phyloP scores from a whole-genome alignment of 1,140 invertebrate species.

The Eumaeus atala region DNA sequence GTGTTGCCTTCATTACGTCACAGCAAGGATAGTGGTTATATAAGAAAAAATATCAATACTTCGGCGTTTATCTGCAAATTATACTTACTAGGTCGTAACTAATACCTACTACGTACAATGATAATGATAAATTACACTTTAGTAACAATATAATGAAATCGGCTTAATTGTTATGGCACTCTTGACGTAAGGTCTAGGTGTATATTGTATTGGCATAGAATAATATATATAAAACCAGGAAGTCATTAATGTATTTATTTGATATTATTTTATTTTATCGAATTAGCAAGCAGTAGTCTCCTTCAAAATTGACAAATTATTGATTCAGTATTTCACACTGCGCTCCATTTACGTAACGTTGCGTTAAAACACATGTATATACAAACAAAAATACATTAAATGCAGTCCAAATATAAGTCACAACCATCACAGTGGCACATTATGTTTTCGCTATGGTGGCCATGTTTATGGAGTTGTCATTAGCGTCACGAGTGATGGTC shows the following conservation, averaged over 20 bases:
- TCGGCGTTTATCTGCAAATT: not conserved
- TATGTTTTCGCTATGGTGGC: slow-evolving; percentile 55
- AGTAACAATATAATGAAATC: too few species aligned
- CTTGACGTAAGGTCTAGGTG: too few species aligned
- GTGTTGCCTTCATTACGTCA: slow-evolving; percentile 44
- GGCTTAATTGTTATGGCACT: too few species aligned
- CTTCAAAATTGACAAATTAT: slow-evolving; percentile 43
- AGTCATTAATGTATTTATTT: too few species aligned
- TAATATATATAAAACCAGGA: too few species aligned
- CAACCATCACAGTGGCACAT: slow-evolving; percentile 33
- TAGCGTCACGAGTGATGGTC: slow-evolving; percentile 32
- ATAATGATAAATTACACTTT: too few species aligned
- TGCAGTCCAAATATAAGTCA: slow-evolving; percentile 40
- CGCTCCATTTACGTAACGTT: slow-evolving; percentile 53
- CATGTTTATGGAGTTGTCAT: slow-evolving; percentile 45
- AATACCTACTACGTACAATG: too few species aligned
- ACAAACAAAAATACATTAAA: slow-evolving; percentile 29
- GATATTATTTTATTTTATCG: too few species aligned
- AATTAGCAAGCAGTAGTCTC: too few species aligned
- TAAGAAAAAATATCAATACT: slow-evolving; percentile 28
- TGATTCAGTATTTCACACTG: slow-evolving; percentile 44
- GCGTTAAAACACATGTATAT: slow-evolving; percentile 25
- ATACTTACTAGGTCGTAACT: not conserved
- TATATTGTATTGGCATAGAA: too few species aligned
- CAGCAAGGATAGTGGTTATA: slow-evolving; percentile 47